Conservation (phyloP, 2,888 invertebrate genomes). For the Eristalis arbustorum region DNA sequence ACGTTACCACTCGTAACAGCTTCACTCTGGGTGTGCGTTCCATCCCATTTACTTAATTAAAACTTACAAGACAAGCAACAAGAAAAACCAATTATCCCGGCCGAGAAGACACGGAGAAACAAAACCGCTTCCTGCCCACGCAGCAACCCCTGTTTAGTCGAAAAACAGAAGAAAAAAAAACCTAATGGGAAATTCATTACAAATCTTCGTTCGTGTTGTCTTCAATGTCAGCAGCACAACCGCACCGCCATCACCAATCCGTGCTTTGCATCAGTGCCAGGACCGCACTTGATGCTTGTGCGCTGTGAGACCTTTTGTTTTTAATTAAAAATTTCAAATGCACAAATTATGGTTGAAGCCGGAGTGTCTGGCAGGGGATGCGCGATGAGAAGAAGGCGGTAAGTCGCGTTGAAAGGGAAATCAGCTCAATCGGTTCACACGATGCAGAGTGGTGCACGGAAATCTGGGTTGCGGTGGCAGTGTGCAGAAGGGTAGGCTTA, state of each 20-base stretch:
- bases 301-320: conserved; percentile 21
- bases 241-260: neutral
- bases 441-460: neutral
- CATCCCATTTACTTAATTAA: conserved; percentile 63
- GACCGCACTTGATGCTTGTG: neutral
- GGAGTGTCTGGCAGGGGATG: neutral
- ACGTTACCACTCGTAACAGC: neutral
- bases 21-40: conserved; percentile 34
- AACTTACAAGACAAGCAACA: conserved; percentile 63
- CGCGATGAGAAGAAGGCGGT: neutral
- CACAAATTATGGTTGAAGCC: conserved; percentile 26
- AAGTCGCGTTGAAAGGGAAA: neutral
- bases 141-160: conserved; percentile 9
- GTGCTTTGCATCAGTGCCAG: neutral
- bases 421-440: neutral
- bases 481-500: neutral
- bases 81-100: conserved; percentile 60
- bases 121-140: conserved; percentile 16
- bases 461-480: neutral
- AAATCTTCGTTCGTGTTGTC: conserved; percentile 26
- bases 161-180: neutral
- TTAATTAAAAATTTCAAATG: conserved; percentile 46
- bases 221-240: conserved; percentile 28
- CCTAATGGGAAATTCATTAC: conserved; percentile 52
- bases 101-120: conserved; percentile 22